Evolutionary conservation across 2,888 invertebrate species (phyloP).

Genomic region (Epinotia ramella): DNA sequence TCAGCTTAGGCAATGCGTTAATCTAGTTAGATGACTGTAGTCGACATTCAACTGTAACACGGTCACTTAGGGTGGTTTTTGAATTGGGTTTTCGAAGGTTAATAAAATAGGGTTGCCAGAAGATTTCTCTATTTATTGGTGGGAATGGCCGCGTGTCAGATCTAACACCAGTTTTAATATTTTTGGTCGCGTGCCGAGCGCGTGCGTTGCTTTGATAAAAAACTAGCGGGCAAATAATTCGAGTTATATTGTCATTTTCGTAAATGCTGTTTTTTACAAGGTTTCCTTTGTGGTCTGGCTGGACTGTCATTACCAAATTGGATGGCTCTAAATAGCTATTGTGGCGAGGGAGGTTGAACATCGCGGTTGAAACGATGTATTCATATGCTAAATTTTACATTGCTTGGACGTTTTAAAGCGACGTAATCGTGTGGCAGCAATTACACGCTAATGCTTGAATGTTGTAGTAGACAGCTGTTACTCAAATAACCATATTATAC

Average conservation of each 20-base stretch:
- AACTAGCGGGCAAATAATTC: constrained; percentile 80
- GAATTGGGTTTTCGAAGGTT: constrained; percentile 46
- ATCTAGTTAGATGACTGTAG: background rate
- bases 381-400: constrained; percentile 41
- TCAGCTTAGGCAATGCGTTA: constrained; percentile 42
- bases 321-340: constrained; percentile 60
- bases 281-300: constrained; percentile 73
- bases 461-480: background rate
- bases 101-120: constrained; percentile 71
- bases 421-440: constrained; percentile 17
- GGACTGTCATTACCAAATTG: constrained; percentile 75
- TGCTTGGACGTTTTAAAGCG: constrained; percentile 32
- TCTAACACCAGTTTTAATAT: constrained; percentile 86
- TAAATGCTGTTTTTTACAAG: constrained; percentile 73
- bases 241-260: constrained; percentile 82
- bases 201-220: constrained; percentile 82
- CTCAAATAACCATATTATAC: background rate
- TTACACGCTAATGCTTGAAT: constrained; percentile 6
- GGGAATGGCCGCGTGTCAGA: constrained; percentile 84
- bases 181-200: constrained; percentile 76
- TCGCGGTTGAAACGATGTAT: constrained; percentile 34
- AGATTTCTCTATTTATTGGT: constrained; percentile 82
- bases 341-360: constrained; percentile 29
- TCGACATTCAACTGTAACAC: constrained; percentile 1
- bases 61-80: background rate